These are phyloP conservation scores for Goniozus legneri DNA, from an alignment of 1,140 invertebrate species.

Conservation along the genomic window DNA sequence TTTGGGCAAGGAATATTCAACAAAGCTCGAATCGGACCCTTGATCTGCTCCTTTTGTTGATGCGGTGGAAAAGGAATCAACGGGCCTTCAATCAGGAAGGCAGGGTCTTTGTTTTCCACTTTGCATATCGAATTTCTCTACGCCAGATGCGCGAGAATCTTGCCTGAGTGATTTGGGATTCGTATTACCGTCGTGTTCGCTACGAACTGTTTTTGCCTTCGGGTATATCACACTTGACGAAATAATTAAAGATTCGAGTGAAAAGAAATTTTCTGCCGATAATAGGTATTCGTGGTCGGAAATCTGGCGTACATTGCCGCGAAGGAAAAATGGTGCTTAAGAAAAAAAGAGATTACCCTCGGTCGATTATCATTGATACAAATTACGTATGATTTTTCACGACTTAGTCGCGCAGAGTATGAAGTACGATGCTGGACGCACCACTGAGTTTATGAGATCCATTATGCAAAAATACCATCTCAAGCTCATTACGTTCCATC, in stretches of 20 bases:
- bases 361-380: constrained; percentile 21
- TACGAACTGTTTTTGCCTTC: no score
- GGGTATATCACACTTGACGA: no score
- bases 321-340: constrained; percentile 12
- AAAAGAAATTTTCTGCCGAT: no score
- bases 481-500: constrained; percentile 25
- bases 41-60: background rate
- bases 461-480: constrained; percentile 28
- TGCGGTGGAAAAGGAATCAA: no score
- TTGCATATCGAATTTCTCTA: constrained; percentile 22
- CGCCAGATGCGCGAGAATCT: constrained; percentile 14
- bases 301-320: no score
- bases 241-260: no score
- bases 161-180: no score
- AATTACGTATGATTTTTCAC: constrained; percentile 15
- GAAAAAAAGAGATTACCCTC: constrained; percentile 15
- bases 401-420: constrained; percentile 10
- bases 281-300: no score
- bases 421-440: constrained; percentile 13
- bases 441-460: constrained; percentile 21
- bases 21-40: no score
- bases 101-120: constrained; percentile 15
- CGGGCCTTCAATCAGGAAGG: constrained; percentile 7
- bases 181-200: no score
- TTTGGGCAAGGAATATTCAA: no score